phyloP scores from a whole-genome alignment of 2,113 vertebrate genomes.

The Prionailurus bengalensis region DNA sequence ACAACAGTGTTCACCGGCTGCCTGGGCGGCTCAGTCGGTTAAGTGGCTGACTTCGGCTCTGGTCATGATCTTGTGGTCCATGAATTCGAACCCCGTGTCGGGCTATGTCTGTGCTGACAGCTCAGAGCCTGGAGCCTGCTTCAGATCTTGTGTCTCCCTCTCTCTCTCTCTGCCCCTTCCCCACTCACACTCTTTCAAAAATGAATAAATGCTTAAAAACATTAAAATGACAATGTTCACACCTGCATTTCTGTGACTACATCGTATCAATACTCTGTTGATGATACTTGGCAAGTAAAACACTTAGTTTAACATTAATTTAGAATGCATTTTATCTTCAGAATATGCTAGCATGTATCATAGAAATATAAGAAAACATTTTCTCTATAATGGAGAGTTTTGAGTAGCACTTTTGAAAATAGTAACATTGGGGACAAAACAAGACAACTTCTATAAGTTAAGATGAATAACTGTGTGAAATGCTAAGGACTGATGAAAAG shows the following conservation, averaged over 20 bases:
- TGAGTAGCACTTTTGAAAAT: conserved; percentile 37
- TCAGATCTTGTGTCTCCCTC: too few relatives aligned
- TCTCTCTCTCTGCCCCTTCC: too few relatives aligned
- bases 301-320: neutral
- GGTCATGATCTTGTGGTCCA: too few relatives aligned
- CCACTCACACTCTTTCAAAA: too few relatives aligned
- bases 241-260: neutral
- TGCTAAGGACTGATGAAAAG: neutral
- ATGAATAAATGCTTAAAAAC: too few relatives aligned
- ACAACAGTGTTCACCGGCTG: too few relatives aligned
- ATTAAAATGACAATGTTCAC: neutral
- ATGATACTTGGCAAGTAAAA: neutral
- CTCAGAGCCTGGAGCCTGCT: too few relatives aligned
- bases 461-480: neutral
- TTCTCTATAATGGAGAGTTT: neutral
- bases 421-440: neutral
- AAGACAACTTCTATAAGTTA: neutral
- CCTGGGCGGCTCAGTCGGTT: too few relatives aligned
- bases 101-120: too few relatives aligned
- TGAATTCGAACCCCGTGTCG: too few relatives aligned
- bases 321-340: neutral
- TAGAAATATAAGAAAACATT: conserved; percentile 13
- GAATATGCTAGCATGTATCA: neutral
- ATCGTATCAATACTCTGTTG: neutral
- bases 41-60: too few relatives aligned